These are phyloP conservation scores for Condylura cristata DNA, from an alignment of 2,113 vertebrate genomes.

Conservation along the genomic window DNA sequence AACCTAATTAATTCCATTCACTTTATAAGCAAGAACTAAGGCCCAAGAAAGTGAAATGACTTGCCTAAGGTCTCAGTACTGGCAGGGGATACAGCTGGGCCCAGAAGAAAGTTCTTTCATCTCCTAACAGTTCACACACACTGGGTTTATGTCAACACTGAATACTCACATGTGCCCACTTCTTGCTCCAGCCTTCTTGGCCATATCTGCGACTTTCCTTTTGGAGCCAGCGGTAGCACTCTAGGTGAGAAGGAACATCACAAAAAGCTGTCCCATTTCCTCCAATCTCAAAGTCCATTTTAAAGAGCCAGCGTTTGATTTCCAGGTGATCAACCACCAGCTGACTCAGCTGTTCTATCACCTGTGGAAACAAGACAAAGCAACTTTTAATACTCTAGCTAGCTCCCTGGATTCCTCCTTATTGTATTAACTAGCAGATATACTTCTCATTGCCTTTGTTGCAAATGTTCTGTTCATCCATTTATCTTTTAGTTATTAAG, in stretches of 20 bases:
- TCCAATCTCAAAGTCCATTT: slow-evolving; percentile 86
- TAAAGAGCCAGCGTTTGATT: slow-evolving; percentile 92
- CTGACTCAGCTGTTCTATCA: slow-evolving; percentile 86
- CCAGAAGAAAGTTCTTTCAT: neutral
- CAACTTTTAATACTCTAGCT: neutral
- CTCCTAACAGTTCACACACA: neutral
- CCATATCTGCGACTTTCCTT: slow-evolving; percentile 77
- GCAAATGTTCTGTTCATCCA: neutral
- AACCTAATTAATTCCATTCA: neutral
- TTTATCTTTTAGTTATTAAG: slow-evolving; percentile 5
- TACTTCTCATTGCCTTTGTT: neutral
- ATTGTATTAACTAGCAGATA: neutral
- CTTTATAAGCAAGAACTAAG: neutral
- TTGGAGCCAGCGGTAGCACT: slow-evolving; percentile 85
- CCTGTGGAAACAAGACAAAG: slow-evolving; percentile 79
- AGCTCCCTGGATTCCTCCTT: neutral
- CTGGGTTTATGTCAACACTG: neutral
- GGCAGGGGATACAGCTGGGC: neutral
- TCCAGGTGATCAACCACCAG: slow-evolving; percentile 86
- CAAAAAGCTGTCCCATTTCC: slow-evolving; percentile 90
- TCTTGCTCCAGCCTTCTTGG: slow-evolving; percentile 81
- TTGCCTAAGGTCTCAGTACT: neutral
- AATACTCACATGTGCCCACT: slow-evolving; percentile 88
- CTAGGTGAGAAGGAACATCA: slow-evolving; percentile 85
- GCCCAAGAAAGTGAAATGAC: neutral